Conservation (phyloP, 2,888 invertebrate species). For the Lamproptera curius region DNA sequence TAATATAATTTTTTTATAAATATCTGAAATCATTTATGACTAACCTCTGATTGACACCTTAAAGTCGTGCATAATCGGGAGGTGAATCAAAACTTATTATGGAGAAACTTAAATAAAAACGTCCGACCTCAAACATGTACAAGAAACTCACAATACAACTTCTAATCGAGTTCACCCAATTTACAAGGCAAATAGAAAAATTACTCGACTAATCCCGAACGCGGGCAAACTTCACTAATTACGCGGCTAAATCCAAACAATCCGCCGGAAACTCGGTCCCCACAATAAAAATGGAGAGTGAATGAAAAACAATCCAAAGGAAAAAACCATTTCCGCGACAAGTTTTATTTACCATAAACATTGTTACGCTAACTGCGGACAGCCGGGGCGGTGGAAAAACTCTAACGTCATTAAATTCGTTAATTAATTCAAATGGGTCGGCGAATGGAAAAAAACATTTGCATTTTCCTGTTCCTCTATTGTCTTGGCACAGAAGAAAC, state of each 20-base stretch:
- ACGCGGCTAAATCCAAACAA: slow-evolving; percentile 75
- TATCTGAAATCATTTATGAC: too few relatives aligned
- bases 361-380: slow-evolving; percentile 58
- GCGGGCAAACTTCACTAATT: slow-evolving; percentile 75
- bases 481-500: slow-evolving; percentile 56
- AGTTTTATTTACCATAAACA: slow-evolving; percentile 77
- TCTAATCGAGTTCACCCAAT: slow-evolving; percentile 59
- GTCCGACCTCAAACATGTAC: slow-evolving; percentile 4
- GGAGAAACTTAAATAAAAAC: not conserved
- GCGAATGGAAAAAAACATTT: slow-evolving; percentile 74
- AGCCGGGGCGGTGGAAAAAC: slow-evolving; percentile 65
- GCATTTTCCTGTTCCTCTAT: slow-evolving; percentile 59
- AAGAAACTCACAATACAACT: slow-evolving; percentile 30
- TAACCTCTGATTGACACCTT: too few relatives aligned
- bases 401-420: slow-evolving; percentile 73
- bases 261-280: slow-evolving; percentile 53
- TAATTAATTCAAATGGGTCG: slow-evolving; percentile 78
- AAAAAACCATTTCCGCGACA: slow-evolving; percentile 74
- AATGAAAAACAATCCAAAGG: slow-evolving; percentile 56
- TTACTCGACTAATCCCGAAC: slow-evolving; percentile 66
- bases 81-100: too few relatives aligned
- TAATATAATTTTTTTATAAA: too few relatives aligned
- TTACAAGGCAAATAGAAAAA: slow-evolving; percentile 60
- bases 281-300: slow-evolving; percentile 52
- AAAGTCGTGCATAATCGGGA: too few relatives aligned